Base-by-base conservation (phyloP, 2,888 invertebrate species). In the Drosophila maculinotata region DNA sequence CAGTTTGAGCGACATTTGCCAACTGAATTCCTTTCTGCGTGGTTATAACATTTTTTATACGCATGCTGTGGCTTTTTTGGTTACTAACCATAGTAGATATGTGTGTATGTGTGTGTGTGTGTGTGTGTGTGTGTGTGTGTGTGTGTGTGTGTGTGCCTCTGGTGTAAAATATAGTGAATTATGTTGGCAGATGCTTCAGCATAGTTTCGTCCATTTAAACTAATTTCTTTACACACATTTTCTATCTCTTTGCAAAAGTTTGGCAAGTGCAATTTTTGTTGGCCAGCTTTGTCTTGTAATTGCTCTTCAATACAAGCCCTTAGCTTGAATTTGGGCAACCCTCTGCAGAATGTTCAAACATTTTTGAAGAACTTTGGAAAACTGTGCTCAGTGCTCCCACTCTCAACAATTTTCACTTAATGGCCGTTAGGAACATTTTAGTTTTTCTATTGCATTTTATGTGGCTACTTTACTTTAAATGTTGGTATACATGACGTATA, bases 381-480 rank as follows among this genome's bases (percentile, higher is more conserved):
- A 74, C 64, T 74, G 9, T 52, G 59, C 41, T 57, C 49, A 42
- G 25, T 12, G 41, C 38, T 41, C 9, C 41, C 23, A 15, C 36
- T 69, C 52, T 63, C 75, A 47, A 20, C 20, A 20, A 53, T 69
- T 74, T 68, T 44, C 64, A 68, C 75, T 76, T 72, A 76, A 68
- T 72, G 77, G 68, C 77, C 65, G 64, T 68, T 75, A 62, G 75
- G 68, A 75, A 64, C 58, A 68, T 76, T 71, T 72, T 49, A 56
- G 53, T 58, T 52, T 62, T 45, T 53, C 31, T 44, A 45, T 39
- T 51, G 17, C 45, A 51, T 52, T 67, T 51, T 35, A 30, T 65
- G 53, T 57, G 57, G 62, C 56, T 44, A 2, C 20, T 31, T 7
- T 15, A 3, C 2, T 20, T 15, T 39, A 39, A 38, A 28, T 28